Evolutionary conservation across 2,113 vertebrate genomes (phyloP), one percentile per base, ranked within the genome.

Genomic region (Halichoerus grypus): DNA sequence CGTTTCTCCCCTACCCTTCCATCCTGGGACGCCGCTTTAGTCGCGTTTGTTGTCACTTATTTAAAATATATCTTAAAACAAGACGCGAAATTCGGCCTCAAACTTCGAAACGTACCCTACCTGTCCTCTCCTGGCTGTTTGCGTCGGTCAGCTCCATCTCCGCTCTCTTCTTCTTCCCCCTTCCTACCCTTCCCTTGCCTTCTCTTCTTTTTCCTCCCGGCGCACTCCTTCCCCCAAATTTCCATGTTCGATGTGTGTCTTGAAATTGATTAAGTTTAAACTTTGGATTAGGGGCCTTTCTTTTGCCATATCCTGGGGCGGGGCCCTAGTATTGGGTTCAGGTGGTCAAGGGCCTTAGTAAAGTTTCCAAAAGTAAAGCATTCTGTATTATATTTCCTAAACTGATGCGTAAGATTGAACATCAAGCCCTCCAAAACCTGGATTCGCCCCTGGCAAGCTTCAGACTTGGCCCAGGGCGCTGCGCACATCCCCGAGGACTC

Each of bases 71-170:
- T 72, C 49, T 59, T 72, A 46, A 97, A 80, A 55, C 9, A 7
- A 86, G 28, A 77, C 39, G 4, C 46, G 2, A 92, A 84, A 95
- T 96, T 53, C 51, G 61, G 65, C 59, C n/a, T 36, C 24, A 95
- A 84, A 88, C 39, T 61, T 59, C 9, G 19, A 88, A 72, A 72
- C 1, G 3, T 79, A 46, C 49, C 46, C n/a, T 39, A 19, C n/a
- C 1, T 16, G 51, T 49, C 42, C 2, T 22, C 42, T 53, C 39
- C 33, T 0, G 24, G 42, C 74, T 53, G 22, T 57, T 18, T 14
- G 57, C 7, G 6, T 61, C 36, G 74, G 26, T 65, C 93, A 49
- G 39, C n/a, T 33, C 36, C 49, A 12, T 46, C 53, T 88, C 16
- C 0, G 4, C 31, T 33, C 46, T 42, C 92, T 72, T 31, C 49